Percentiles rank a stretch among this genome's conserved stretches.
These are phyloP conservation scores for Austrolebias charrua DNA, from an alignment of 2,797 vertebrate species.

Conservation along the genomic window DNA sequence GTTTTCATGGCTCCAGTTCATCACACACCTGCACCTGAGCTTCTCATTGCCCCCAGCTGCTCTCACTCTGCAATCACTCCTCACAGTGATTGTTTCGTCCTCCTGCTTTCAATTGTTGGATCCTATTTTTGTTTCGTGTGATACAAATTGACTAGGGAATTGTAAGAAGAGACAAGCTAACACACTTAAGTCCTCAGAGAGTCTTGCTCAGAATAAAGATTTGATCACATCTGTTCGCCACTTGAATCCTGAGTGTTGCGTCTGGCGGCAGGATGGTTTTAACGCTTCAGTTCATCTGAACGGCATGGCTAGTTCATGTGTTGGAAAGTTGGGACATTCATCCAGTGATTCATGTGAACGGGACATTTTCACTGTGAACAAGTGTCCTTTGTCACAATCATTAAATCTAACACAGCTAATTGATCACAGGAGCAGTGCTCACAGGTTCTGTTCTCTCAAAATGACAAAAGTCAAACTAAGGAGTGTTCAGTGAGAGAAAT, in stretches of 20 bases:
- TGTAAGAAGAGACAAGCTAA: neutral
- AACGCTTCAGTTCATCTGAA: conserved; percentile 27
- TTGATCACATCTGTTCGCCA: conserved; percentile 72
- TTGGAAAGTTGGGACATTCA: neutral
- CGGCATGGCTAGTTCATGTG: conserved; percentile 5
- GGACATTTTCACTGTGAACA: neutral
- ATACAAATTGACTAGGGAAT: neutral
- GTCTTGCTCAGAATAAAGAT: too few species aligned
- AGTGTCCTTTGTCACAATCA: neutral
- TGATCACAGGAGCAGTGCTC: too few species aligned
- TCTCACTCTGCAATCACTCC: too few species aligned
- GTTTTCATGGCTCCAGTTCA: too few species aligned
- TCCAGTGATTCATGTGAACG: neutral
- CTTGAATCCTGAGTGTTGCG: conserved; percentile 61
- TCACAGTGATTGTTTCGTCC: too few species aligned
- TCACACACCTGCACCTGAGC: too few species aligned
- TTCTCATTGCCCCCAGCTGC: too few species aligned
- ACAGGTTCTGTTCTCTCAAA: too few species aligned
- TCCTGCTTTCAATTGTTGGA: too few species aligned
- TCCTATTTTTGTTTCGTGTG: neutral
- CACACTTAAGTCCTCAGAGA: too few species aligned
- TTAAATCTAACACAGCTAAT: neutral
- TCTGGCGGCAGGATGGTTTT: conserved; percentile 30
- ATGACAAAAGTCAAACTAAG: too few species aligned
- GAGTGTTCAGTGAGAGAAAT: too few species aligned